phyloP scores from a whole-genome alignment of 2,888 invertebrate genomes.

The Monopis laevigella region DNA sequence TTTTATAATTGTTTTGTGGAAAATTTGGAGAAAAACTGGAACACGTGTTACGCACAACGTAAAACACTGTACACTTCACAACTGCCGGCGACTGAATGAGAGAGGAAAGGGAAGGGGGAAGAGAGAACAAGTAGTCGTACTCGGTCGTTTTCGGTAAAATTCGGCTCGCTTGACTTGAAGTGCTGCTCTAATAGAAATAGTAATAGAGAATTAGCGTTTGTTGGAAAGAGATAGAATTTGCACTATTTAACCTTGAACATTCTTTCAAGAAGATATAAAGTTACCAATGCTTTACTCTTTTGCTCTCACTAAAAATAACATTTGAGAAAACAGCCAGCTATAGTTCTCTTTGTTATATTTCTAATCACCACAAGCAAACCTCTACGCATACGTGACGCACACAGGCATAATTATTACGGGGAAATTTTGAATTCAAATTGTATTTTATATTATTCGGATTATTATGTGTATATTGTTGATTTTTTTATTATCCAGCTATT shows the following conservation, averaged over 20 bases:
- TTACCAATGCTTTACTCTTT: too few species aligned
- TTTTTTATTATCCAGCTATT: too few species aligned
- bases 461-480: too few species aligned
- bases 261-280: too few species aligned
- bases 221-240: constrained; percentile 33
- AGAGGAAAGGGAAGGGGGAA: constrained; percentile 40
- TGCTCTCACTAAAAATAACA: too few species aligned
- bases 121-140: constrained; percentile 1
- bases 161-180: constrained; percentile 27
- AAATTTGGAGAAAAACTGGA: constrained; percentile 26
- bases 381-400: too few species aligned
- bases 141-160: constrained; percentile 30
- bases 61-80: constrained; percentile 57
- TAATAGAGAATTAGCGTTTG: constrained; percentile 5
- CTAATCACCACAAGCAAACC: too few species aligned
- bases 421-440: too few species aligned
- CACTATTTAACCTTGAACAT: constrained; percentile 5
- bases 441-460: too few species aligned
- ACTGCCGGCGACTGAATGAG: constrained; percentile 62
- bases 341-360: too few species aligned
- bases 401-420: too few species aligned
- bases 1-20: constrained; percentile 34
- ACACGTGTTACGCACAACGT: constrained; percentile 54
- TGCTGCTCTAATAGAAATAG: neutral
- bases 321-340: too few species aligned